These are phyloP conservation scores for Emydocephalus ijimae DNA, from an alignment of 2,113 vertebrate species.

Conservation along the genomic window DNA sequence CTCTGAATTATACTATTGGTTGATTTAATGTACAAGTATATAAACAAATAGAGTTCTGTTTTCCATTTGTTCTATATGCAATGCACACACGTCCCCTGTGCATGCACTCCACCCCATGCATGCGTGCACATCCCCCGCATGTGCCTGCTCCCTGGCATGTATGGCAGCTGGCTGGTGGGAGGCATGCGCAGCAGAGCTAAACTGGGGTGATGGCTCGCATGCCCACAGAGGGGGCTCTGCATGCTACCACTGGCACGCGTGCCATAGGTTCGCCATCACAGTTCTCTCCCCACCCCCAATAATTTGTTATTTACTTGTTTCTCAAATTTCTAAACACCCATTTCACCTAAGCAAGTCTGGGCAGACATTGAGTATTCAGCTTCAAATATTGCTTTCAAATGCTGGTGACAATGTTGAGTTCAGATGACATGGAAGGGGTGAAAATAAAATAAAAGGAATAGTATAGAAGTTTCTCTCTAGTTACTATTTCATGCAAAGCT, in stretches of 20 bases:
- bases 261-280: too few species aligned
- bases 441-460: neutral
- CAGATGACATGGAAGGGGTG: neutral
- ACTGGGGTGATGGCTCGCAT: too few species aligned
- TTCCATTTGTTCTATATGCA: neutral
- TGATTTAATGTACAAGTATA: neutral
- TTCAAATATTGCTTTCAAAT: neutral
- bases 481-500: neutral
- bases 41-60: neutral
- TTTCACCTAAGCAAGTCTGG: neutral
- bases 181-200: too few species aligned
- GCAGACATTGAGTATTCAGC: neutral
- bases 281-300: neutral
- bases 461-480: neutral
- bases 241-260: too few species aligned
- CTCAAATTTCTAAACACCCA: neutral
- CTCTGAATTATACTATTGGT: neutral
- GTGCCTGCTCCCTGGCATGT: too few species aligned
- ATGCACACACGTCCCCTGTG: too few species aligned
- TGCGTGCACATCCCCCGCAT: too few species aligned
- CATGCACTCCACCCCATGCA: too few species aligned
- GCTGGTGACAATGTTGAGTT: neutral
- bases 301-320: neutral
- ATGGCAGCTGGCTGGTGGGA: too few species aligned
- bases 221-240: too few species aligned